Conservation (phyloP, 2,113 vertebrate genomes). For the Oxyura jamaicensis region DNA sequence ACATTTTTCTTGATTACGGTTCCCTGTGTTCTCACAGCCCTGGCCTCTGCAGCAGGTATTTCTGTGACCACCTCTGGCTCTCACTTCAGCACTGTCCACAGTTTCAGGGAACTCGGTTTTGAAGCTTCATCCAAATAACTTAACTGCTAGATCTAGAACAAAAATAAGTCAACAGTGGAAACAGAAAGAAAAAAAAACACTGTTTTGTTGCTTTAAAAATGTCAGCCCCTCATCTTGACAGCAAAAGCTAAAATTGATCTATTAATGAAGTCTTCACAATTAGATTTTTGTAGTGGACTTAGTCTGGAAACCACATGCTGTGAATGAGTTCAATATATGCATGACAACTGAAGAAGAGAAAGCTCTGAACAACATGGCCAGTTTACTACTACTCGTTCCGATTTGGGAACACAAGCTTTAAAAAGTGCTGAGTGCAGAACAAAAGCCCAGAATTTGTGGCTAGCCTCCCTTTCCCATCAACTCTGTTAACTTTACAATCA, state of each 20-base stretch:
- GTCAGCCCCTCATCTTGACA: not conserved
- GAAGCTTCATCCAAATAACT: not conserved
- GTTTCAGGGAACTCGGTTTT: not conserved
- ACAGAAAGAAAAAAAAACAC: not conserved
- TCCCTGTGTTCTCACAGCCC: not conserved
- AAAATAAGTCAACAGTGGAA: not conserved
- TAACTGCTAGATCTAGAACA: not conserved
- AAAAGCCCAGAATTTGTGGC: not conserved
- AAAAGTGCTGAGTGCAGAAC: not conserved
- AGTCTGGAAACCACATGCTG: not conserved
- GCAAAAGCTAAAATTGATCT: not conserved
- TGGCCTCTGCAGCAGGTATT: not conserved
- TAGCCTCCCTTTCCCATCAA: not conserved
- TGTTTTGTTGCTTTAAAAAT: not conserved
- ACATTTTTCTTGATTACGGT: rapidly evolving
- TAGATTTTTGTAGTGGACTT: not conserved
- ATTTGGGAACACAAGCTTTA: not conserved
- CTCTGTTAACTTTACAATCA: not conserved
- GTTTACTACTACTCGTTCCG: not conserved
- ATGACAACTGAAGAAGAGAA: not conserved
- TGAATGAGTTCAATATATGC: not conserved
- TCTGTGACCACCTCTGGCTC: not conserved
- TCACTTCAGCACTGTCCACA: not conserved
- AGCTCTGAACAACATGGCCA: not conserved
- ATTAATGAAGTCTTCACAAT: not conserved